These are phyloP conservation scores for Listronotus oregonensis DNA, from an alignment of 1,140 invertebrate species.

Conservation along the genomic window DNA sequence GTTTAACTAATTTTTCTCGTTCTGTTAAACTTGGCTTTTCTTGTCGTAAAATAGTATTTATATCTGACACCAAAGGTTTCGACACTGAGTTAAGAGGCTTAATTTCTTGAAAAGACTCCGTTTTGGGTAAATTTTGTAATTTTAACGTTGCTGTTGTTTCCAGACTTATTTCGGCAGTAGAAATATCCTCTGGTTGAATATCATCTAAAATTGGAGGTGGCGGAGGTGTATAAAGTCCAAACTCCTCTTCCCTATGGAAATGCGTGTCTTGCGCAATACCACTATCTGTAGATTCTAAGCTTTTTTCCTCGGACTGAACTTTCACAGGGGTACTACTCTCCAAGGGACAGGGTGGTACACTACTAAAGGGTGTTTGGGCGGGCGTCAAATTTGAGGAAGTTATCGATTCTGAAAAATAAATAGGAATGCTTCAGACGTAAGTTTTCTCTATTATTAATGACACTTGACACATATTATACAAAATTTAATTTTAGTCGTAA, in stretches of 20 bases:
- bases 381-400: constrained; percentile 27
- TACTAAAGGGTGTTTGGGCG: constrained; percentile 22
- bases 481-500: too few relatives aligned
- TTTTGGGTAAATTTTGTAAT: too few relatives aligned
- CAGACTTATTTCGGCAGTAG: not conserved
- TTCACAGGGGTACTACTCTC: constrained; percentile 6
- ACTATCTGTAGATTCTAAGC: constrained; percentile 39
- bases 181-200: not conserved
- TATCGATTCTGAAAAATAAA: constrained; percentile 42
- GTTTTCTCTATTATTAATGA: not conserved
- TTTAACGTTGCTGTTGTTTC: not conserved
- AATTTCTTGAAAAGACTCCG: too few relatives aligned
- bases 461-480: not conserved
- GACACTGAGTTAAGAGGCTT: too few relatives aligned
- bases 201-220: constrained; percentile 32
- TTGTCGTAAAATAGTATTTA: too few relatives aligned
- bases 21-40: too few relatives aligned
- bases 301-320: constrained; percentile 25
- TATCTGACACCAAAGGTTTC: too few relatives aligned
- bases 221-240: constrained; percentile 22
- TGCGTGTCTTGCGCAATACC: constrained; percentile 35
- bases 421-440: not conserved
- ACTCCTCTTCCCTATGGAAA: constrained; percentile 6
- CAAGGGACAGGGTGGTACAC: constrained; percentile 11
- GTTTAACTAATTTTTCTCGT: too few relatives aligned